These are phyloP conservation scores for Odocoileus virginianus DNA, from an alignment of 2,113 vertebrate genomes.

Conservation along the genomic window DNA sequence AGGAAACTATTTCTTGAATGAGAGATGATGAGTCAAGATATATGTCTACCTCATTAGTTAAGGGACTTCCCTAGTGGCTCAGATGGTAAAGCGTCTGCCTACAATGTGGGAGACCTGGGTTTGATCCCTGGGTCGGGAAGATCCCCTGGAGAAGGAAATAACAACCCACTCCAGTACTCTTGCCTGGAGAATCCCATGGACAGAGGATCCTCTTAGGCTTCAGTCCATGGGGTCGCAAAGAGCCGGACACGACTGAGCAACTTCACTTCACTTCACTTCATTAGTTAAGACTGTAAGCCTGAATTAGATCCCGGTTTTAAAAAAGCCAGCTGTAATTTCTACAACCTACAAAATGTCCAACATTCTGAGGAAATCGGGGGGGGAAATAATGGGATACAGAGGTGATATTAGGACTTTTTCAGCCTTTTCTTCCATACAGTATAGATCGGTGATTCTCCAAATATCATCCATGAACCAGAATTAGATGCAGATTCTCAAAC, in stretches of 20 bases:
- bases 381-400: neutral
- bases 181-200: no score
- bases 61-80: neutral
- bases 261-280: no score
- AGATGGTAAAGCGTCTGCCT: no score
- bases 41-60: neutral
- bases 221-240: no score
- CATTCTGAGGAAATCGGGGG: neutral
- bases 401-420: neutral
- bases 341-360: neutral
- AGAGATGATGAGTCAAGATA: neutral
- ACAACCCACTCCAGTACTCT: no score
- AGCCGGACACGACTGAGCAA: no score
- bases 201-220: no score
- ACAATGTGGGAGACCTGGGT: no score
- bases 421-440: neutral
- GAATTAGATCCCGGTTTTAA: neutral
- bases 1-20: neutral
- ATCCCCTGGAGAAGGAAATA: no score
- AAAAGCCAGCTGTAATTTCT: neutral
- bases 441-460: neutral
- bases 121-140: no score
- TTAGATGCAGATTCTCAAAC: neutral
- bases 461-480: neutral
- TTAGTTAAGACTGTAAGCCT: neutral